phyloP scores from a whole-genome alignment of 1,140 invertebrate genomes.

The Akabosia matsudoensis region DNA sequence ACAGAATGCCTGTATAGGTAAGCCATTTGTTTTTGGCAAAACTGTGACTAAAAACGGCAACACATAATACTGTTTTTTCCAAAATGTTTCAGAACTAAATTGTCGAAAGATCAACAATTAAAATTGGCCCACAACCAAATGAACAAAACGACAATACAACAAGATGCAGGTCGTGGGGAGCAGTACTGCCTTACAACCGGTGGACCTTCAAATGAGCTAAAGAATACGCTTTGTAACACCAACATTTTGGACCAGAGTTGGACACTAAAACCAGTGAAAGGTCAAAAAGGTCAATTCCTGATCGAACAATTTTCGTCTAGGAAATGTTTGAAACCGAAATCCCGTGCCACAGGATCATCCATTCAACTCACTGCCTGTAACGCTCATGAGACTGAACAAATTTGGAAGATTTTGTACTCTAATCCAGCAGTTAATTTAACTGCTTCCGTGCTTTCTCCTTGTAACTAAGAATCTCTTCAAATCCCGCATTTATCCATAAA shows the following conservation, averaged over 20 bases:
- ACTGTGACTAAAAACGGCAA: too few species aligned
- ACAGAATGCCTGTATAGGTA: conserved; percentile 42
- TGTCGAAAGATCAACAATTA: conserved; percentile 13
- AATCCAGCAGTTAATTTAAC: background rate
- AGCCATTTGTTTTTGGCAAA: too few species aligned
- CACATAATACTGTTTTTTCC: too few species aligned
- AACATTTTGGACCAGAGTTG: conserved; percentile 37
- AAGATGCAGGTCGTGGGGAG: conserved; percentile 16
- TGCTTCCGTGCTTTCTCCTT: too few species aligned
- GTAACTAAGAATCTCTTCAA: too few species aligned
- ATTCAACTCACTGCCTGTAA: conserved; percentile 38
- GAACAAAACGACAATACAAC: conserved; percentile 5
- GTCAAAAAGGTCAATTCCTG: conserved; percentile 28
- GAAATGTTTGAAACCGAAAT: conserved; percentile 35
- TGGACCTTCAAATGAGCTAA: conserved; percentile 9
- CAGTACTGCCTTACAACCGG: conserved; percentile 28
- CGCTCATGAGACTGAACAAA: conserved; percentile 42
- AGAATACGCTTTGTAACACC: conserved; percentile 19
- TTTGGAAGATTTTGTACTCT: conserved; percentile 39
- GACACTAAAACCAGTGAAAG: conserved; percentile 36
- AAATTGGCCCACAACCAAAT: background rate
- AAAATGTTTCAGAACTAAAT: background rate
- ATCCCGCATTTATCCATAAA: too few species aligned
- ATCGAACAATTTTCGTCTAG: conserved; percentile 35
- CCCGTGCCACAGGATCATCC: conserved; percentile 1